These are phyloP conservation scores for Epizoanthus rinbou DNA, from an alignment of 92 coral and sea anemone genomes.

Conservation along the genomic window DNA sequence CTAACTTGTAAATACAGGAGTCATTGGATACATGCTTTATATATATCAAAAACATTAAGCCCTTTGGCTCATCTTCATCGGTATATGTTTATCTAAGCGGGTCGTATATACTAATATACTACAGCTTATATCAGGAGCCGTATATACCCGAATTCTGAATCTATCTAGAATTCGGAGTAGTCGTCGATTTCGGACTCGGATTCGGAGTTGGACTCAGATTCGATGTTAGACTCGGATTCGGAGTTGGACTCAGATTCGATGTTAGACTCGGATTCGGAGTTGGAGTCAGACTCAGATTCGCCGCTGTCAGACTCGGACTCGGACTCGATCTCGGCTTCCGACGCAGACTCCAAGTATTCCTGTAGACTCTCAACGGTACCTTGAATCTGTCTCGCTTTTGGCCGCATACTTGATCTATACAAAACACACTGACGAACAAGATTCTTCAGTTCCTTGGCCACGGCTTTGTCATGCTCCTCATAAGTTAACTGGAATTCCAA, in stretches of 20 bases:
- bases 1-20: no score
- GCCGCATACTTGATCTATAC: neutral
- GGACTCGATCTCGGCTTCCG: neutral
- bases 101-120: no score
- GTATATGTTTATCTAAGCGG: no score
- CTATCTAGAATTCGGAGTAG: no score
- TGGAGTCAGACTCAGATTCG: neutral
- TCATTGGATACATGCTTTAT: no score
- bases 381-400: slow-evolving; percentile 15
- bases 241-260: neutral
- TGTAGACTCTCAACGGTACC: no score
- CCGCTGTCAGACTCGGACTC: neutral
- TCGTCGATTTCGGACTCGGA: no score
- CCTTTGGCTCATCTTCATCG: no score
- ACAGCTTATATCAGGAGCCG: no score
- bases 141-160: no score
- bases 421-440: neutral
- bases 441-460: neutral
- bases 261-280: neutral
- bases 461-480: neutral
- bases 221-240: neutral
- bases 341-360: neutral
- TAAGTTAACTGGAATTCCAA: neutral
- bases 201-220: neutral
- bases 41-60: no score